Base-by-base conservation (phyloP, 2,888 invertebrate genomes). In the Noctua comes region DNA sequence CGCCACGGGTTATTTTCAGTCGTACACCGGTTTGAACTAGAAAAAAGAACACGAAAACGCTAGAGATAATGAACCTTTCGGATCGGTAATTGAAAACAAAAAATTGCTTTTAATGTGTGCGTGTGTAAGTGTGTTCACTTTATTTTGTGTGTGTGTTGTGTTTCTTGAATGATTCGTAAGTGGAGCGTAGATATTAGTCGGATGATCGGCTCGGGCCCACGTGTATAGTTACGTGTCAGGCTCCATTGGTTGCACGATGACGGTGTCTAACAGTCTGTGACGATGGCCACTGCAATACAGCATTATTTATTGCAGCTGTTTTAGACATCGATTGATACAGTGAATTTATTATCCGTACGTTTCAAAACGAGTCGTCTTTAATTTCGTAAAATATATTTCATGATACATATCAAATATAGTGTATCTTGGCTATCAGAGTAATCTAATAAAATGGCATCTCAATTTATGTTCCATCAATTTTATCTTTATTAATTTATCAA, bases 1-100 rank as follows among this genome's bases (percentile, higher is more conserved):
- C 95, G 94, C 94, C 94, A 93, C 90, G 93, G 92, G 95, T 91
- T 97, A 96, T 97, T 97, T 96, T 95, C 94, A 95, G 96, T 92
- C 86, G 89, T 90, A 93, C 92, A 92, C 87, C 88, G 87, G 86
- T 88, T 84, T 77, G 85, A 86, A 88, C 85, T 87, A 87, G 90
- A 89, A 91, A 91, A 88, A 91, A 78, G 86, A 88, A 90, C 88
- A 90, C 85, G 80, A 90, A 88, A 88, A 88, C 88, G 77, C 87
- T 82, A 82, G 84, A 91, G 88, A 91, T 93, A 90, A 93, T 92
- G 88, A 91, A 91, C 87, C 87, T 91, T 88, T 90, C 78, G 86
- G 82, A 86, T 86, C 72, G 77, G 87, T 91, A 91, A 92, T 92
- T 91, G 90, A 90, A 91, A 91, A 91, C 90, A 91, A 92, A 91